Conservation (phyloP, 2,797 vertebrate species). For the Silurus aristotelis region DNA sequence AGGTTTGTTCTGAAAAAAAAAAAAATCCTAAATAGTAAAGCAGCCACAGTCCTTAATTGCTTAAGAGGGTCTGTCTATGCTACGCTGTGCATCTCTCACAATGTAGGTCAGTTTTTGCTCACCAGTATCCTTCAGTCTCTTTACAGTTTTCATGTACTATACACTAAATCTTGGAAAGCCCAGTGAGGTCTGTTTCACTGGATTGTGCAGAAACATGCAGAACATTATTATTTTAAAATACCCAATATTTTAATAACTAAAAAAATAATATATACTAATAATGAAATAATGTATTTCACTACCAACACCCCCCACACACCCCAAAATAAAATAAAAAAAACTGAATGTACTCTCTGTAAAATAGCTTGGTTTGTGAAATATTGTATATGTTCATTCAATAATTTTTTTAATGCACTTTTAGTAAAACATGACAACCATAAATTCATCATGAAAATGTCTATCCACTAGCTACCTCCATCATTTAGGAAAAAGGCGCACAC, state of each 20-base stretch:
- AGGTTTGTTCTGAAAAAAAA: not conserved
- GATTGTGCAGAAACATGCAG: not conserved
- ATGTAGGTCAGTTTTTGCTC: conserved; percentile 78
- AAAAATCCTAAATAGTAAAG: conserved; percentile 4
- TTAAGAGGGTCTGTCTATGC: conserved; percentile 50
- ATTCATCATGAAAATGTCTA: not conserved
- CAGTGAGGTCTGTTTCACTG: not conserved
- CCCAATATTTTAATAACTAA: not conserved
- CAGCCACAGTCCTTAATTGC: conserved; percentile 39
- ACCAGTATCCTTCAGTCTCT: conserved; percentile 66
- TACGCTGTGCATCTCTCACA: conserved; percentile 63
- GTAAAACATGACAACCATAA: not conserved
- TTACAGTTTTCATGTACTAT: conserved; percentile 30
- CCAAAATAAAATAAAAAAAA: too few species aligned
- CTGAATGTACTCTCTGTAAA: not conserved
- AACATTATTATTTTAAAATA: not conserved
- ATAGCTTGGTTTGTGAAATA: not conserved
- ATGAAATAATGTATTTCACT: not conserved
- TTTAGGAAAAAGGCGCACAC: conserved; percentile 49
- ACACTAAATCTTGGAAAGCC: conserved; percentile 52
- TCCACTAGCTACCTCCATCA: conserved; percentile 32
- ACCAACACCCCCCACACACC: too few species aligned
- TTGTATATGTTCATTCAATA: not conserved
- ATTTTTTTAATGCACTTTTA: not conserved
- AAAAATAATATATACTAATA: not conserved